Evolutionary conservation across 2,888 invertebrate genomes (phyloP).

Genomic region (Neocrepidodera transversa): DNA sequence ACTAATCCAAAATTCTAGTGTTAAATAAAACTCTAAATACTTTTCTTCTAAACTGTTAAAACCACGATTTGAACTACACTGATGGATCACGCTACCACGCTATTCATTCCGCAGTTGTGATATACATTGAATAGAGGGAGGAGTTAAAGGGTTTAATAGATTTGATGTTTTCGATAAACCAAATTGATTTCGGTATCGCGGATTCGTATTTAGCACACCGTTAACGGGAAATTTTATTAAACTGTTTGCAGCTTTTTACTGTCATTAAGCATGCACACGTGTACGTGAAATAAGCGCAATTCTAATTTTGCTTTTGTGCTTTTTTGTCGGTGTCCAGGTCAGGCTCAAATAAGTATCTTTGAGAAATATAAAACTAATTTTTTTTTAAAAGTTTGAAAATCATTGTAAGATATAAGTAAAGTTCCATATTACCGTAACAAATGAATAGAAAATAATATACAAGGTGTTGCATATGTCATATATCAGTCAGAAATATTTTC

Average conservation of each 20-base stretch:
- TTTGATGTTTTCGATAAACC: constrained; percentile 2
- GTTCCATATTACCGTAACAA: no score
- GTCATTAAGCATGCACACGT: constrained; percentile 2
- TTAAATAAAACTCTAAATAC: no score
- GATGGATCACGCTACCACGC: constrained; percentile 18
- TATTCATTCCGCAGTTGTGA: background rate
- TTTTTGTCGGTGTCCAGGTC: background rate
- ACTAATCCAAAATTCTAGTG: no score
- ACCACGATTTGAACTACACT: constrained; percentile 1
- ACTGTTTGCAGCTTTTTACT: background rate
- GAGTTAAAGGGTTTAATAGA: constrained; percentile 17
- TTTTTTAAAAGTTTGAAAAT: no score
- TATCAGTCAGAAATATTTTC: no score
- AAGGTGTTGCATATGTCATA: no score
- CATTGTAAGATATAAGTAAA: no score
- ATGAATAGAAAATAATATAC: no score
- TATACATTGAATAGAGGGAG: constrained; percentile 11
- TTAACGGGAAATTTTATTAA: constrained; percentile 11
- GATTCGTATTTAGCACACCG: background rate
- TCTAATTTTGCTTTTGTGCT: constrained; percentile 4
- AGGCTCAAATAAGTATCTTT: no score
- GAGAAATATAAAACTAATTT: no score
- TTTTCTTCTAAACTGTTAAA: background rate
- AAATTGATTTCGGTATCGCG: constrained; percentile 17
- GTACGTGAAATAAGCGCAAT: background rate